Evolutionary conservation across 2,888 invertebrate genomes (phyloP), one percentile per base, ranked within the genome.

Genomic region (Griposia aprilina): DNA sequence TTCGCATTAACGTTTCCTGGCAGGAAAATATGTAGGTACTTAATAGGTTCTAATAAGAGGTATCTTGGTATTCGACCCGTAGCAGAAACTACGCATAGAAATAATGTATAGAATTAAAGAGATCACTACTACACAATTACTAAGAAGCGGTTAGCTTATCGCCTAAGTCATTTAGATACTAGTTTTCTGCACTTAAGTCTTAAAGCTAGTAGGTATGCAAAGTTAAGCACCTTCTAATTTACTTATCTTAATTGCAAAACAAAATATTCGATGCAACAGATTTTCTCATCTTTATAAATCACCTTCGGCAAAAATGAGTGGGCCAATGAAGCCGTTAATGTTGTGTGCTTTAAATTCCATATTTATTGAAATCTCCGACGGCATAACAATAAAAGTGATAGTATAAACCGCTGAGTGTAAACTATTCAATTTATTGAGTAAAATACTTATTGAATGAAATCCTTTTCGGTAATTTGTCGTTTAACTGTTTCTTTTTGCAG

Each of bases 31-130:
- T 67, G 66, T 84, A n/a, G n/a, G n/a, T n/a, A n/a, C n/a, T n/a
- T n/a, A 81, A 83, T 81, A n/a, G 59, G 45, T 45, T 11, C 4
- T 84, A 84, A 84, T 83, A 67, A 74, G 73, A 30, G 84, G 81
- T 77, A 63, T 73, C 72, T 65, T 36, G 59, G 23, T 17, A 20
- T 36, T 26, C 45, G 15, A n/a, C n/a, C 17, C 5, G 48, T 50
- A 41, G 70, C 26, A 26, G 20, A 20, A 50, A 59, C 62, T 65
- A 50, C 62, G 67, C 73, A 71, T 70, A 57, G 77, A 50, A 67
- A 74, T 84, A 81, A 81, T 81, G 13, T 83, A 71, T 83, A 60
- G 67, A 71, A 84, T 84, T 84, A 81, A 50, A 75, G 36, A 52
- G 50, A 50, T 48, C 80, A 69, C 26, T 75, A 60, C 55, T 77